These are phyloP conservation scores for Myotis davidii DNA, from an alignment of 2,113 vertebrate genomes.

Conservation along the genomic window DNA sequence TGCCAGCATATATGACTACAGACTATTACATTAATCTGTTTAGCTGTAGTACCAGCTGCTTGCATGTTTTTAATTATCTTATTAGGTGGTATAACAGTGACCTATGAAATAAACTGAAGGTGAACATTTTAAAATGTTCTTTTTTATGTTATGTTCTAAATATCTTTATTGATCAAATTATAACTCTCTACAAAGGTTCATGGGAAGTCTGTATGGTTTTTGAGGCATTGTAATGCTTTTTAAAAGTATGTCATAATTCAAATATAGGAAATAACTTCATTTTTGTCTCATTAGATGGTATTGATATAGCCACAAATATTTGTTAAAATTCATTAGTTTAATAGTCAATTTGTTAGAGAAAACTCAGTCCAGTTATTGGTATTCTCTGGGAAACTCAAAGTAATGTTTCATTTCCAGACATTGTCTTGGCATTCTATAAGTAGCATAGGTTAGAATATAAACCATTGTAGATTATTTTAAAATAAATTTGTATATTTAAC, in stretches of 20 bases:
- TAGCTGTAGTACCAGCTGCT: constrained; percentile 90
- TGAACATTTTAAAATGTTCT: constrained; percentile 87
- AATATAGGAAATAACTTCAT: constrained; percentile 62
- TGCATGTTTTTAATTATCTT: constrained; percentile 92
- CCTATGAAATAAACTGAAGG: constrained; percentile 92
- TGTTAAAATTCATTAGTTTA: constrained; percentile 19
- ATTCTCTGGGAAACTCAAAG: constrained; percentile 50
- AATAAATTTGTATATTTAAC: constrained; percentile 57
- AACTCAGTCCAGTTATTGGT: constrained; percentile 29
- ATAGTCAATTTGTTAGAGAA: constrained; percentile 27
- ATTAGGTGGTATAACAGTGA: constrained; percentile 90
- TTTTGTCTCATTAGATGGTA: constrained; percentile 60
- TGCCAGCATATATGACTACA: constrained; percentile 90
- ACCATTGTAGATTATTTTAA: constrained; percentile 66
- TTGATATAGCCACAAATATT: constrained; percentile 21
- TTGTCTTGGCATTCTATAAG: constrained; percentile 29
- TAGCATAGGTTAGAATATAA: neutral
- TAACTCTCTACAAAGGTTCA: constrained; percentile 79
- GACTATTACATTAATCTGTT: constrained; percentile 92
- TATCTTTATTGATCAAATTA: constrained; percentile 85
- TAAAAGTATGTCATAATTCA: neutral
- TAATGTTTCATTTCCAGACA: constrained; percentile 41
- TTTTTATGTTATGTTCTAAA: constrained; percentile 85
- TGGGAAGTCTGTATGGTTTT: constrained; percentile 78
- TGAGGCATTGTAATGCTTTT: constrained; percentile 60